Conservation (phyloP, 2,797 vertebrate species). For the Chanos chanos region DNA sequence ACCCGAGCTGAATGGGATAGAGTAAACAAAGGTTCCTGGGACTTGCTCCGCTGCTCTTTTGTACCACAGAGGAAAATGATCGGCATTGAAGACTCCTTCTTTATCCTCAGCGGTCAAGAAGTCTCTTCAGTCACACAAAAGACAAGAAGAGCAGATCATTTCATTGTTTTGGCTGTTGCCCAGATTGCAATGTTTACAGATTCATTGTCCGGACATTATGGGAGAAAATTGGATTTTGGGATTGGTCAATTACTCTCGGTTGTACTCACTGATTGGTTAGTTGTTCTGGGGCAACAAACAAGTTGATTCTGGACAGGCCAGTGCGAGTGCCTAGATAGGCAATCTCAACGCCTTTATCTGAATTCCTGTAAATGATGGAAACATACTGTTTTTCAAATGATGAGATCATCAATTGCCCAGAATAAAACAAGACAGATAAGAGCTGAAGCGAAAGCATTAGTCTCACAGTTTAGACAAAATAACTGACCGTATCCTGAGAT, state of each 20-base stretch:
- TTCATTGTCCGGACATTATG: neutral
- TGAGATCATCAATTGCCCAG: neutral
- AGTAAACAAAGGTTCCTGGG: slow-evolving; percentile 94
- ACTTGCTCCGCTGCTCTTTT: slow-evolving; percentile 94
- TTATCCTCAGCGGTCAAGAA: slow-evolving; percentile 94
- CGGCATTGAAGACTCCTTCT: slow-evolving; percentile 97
- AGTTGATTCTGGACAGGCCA: slow-evolving; percentile 88
- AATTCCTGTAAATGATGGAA: slow-evolving; percentile 75
- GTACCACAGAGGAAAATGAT: slow-evolving; percentile 98
- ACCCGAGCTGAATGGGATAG: slow-evolving; percentile 95
- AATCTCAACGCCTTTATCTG: slow-evolving; percentile 96
- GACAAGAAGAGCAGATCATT: slow-evolving; percentile 28
- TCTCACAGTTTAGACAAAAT: neutral
- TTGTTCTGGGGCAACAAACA: slow-evolving; percentile 90
- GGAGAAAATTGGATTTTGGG: neutral
- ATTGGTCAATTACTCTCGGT: slow-evolving; percentile 6
- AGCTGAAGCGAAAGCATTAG: neutral
- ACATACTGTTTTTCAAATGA: neutral
- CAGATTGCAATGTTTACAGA: neutral
- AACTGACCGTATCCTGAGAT: neutral
- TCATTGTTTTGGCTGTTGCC: neutral
- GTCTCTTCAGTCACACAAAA: slow-evolving; percentile 74
- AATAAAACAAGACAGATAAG: neutral
- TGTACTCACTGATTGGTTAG: slow-evolving; percentile 91
- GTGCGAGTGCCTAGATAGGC: slow-evolving; percentile 93